phyloP scores from a whole-genome alignment of 2,888 invertebrate species.

The Caenorhabditis sinica region DNA sequence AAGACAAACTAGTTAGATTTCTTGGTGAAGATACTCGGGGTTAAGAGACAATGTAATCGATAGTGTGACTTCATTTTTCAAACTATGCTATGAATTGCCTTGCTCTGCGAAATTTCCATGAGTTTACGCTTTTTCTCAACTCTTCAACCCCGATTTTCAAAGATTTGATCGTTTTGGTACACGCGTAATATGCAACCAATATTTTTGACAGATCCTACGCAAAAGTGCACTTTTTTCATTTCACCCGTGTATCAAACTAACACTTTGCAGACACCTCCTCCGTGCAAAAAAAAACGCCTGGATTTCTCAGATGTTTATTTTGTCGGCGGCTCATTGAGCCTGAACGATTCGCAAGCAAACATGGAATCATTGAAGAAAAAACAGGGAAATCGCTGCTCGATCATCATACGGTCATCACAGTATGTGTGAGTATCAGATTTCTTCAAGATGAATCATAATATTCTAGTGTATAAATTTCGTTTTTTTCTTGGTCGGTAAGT shows the following conservation, averaged over 20 bases:
- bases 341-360: constrained; percentile 54
- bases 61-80: background rate
- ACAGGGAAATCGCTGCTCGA: constrained; percentile 40
- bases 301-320: constrained; percentile 49
- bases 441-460: constrained; percentile 36
- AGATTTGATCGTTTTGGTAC: constrained; percentile 25
- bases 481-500: background rate
- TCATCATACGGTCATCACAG: constrained; percentile 52
- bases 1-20: no score
- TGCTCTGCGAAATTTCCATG: no score
- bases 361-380: constrained; percentile 34
- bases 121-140: no score
- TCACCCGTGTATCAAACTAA: constrained; percentile 49
- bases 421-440: constrained; percentile 51
- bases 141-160: background rate
- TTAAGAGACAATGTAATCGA: no score
- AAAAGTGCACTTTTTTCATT: constrained; percentile 46
- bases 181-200: background rate
- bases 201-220: constrained; percentile 48
- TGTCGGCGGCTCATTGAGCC: constrained; percentile 52
- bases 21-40: no score
- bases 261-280: constrained; percentile 7
- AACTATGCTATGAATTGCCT: no score
- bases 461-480: constrained; percentile 13
- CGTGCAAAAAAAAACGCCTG: constrained; percentile 41